Conservation (phyloP, 2,113 vertebrate species). For the Equus przewalskii region DNA sequence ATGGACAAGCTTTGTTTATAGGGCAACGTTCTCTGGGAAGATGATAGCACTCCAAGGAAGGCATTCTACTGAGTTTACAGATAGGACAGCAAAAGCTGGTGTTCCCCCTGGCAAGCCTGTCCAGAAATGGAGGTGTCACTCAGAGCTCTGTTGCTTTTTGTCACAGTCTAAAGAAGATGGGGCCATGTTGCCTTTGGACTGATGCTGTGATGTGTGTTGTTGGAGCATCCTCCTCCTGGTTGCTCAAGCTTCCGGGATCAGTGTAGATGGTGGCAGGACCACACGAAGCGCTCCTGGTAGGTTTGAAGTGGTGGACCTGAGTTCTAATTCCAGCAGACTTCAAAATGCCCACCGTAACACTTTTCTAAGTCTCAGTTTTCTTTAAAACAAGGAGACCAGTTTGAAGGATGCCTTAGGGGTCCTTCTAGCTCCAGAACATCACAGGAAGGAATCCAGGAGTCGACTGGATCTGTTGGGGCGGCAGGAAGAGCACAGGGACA, state of each 20-base stretch:
- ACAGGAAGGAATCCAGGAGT: background rate
- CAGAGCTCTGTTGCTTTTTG: background rate
- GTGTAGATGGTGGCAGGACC: background rate
- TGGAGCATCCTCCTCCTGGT: background rate
- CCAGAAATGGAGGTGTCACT: background rate
- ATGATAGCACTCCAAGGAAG: background rate
- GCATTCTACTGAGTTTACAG: background rate
- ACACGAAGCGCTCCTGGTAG: background rate
- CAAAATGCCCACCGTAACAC: accelerated
- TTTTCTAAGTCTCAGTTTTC: background rate
- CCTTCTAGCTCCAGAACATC: background rate
- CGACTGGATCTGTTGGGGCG: background rate
- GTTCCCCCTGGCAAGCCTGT: background rate
- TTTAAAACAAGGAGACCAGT: background rate
- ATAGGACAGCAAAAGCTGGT: background rate
- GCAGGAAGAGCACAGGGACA: background rate
- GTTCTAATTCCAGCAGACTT: background rate
- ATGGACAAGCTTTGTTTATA: background rate
- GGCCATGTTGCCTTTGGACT: background rate
- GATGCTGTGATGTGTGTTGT: background rate
- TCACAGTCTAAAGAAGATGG: accelerated
- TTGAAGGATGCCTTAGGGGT: background rate
- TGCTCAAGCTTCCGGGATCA: background rate
- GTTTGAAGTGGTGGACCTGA: background rate
- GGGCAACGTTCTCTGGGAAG: background rate